phyloP scores from a whole-genome alignment of 2,113 vertebrate genomes.

The Myiozetetes cayanensis region DNA sequence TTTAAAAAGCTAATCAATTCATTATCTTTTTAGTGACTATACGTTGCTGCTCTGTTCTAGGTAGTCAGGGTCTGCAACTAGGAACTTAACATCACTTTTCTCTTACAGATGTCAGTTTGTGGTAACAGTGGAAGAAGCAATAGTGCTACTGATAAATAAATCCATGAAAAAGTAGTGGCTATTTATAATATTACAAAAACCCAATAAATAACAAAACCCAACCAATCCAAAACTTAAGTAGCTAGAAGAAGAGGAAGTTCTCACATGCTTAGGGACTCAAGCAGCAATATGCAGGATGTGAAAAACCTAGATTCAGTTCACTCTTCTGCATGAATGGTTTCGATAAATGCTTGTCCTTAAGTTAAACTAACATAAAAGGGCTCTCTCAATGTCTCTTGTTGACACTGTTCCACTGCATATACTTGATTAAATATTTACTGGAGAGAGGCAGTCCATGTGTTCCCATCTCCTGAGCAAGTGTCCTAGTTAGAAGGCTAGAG shows the following conservation, averaged over 20 bases:
- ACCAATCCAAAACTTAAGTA: neutral
- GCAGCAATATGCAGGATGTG: neutral
- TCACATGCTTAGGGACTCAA: neutral
- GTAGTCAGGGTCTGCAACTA: neutral
- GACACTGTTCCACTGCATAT: neutral
- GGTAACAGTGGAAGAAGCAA: neutral
- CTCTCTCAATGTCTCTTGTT: neutral
- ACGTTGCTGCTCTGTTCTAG: neutral
- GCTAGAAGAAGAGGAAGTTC: neutral
- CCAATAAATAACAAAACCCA: neutral
- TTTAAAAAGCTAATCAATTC: neutral
- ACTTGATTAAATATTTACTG: conserved; percentile 47
- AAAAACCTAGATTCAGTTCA: neutral
- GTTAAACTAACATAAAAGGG: neutral
- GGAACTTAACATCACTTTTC: neutral
- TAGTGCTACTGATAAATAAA: neutral
- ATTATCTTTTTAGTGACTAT: neutral
- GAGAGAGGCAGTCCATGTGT: neutral
- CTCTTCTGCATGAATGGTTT: neutral
- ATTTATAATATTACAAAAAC: neutral
- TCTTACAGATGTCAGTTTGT: neutral
- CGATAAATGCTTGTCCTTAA: neutral
- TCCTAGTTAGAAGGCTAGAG: neutral
- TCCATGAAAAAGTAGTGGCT: neutral
- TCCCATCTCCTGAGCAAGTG: neutral